phyloP scores from a whole-genome alignment of 2,113 vertebrate species.

The Glaucomys volans region DNA sequence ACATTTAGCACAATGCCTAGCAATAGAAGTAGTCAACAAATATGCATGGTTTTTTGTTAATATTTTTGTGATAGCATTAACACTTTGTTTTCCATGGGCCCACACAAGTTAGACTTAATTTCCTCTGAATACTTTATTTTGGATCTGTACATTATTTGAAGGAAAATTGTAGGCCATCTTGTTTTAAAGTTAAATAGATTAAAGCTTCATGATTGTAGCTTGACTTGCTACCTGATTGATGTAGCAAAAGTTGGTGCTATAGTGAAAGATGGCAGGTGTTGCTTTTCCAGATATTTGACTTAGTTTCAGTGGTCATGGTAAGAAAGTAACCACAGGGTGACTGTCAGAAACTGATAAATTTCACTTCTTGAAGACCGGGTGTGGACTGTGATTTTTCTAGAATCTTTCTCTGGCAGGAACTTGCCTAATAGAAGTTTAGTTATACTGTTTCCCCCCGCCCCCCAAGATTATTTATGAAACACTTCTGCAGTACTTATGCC shows the following conservation, averaged over 20 bases:
- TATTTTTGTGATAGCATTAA: slow-evolving; percentile 4
- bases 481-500: neutral
- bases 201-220: neutral
- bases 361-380: neutral
- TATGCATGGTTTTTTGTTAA: neutral
- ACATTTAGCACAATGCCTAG: neutral
- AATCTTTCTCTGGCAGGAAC: neutral
- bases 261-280: neutral
- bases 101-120: neutral
- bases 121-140: slow-evolving; percentile 39
- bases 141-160: neutral
- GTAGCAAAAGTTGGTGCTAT: neutral
- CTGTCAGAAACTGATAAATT: neutral
- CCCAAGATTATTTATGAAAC: neutral
- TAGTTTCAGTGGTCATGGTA: neutral
- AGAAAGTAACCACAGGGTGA: slow-evolving; percentile 33
- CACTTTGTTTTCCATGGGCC: neutral
- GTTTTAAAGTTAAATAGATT: neutral
- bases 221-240: neutral
- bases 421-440: neutral
- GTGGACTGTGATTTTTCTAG: neutral
- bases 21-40: neutral
- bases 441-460: neutral
- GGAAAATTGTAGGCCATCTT: neutral
- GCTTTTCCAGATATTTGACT: slow-evolving; percentile 42